phyloP scores from a whole-genome alignment of 1,140 invertebrate species.

The Drosophila orosa region DNA sequence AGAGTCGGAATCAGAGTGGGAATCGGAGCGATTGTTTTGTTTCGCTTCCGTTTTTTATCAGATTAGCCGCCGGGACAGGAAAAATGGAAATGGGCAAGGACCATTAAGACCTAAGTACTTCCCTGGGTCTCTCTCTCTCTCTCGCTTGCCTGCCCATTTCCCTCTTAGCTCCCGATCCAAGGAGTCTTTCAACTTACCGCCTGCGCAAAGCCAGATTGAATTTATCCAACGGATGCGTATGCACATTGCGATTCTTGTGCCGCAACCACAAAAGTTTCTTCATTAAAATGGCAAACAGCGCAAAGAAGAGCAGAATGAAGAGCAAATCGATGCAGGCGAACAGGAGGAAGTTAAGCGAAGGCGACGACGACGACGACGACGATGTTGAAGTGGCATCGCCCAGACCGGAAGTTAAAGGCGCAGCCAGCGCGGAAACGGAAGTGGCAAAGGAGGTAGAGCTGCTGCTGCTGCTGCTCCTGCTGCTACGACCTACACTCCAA shows the following conservation, averaged over 20 bases:
- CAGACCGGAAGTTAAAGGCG: conserved; percentile 67
- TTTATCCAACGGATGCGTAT: conserved; percentile 80
- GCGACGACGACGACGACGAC: conserved; percentile 30
- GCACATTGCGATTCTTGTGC: conserved; percentile 83
- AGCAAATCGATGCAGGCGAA: conserved; percentile 82
- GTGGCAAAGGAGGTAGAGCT: conserved; percentile 2
- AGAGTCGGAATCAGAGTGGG: neutral
- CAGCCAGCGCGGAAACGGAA: conserved; percentile 40
- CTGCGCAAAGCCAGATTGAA: conserved; percentile 77
- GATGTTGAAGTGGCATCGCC: conserved; percentile 22
- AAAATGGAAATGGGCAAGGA: conserved; percentile 29
- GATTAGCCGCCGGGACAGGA: conserved; percentile 23
- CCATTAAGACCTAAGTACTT: conserved; percentile 32
- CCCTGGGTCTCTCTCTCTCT: neutral
- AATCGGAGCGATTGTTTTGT: conserved; percentile 25
- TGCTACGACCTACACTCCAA: no score
- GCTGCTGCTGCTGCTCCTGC: no score
- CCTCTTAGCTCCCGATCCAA: neutral
- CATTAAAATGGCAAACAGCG: conserved; percentile 85
- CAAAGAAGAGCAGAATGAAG: conserved; percentile 80
- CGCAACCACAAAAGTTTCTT: conserved; percentile 84
- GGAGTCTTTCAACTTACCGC: conserved; percentile 62
- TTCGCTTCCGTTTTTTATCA: conserved; percentile 21
- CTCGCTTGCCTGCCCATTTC: neutral
- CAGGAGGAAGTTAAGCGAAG: conserved; percentile 77